These are phyloP conservation scores for Apocrypta bakeri DNA, from an alignment of 1,140 invertebrate species.

Conservation along the genomic window DNA sequence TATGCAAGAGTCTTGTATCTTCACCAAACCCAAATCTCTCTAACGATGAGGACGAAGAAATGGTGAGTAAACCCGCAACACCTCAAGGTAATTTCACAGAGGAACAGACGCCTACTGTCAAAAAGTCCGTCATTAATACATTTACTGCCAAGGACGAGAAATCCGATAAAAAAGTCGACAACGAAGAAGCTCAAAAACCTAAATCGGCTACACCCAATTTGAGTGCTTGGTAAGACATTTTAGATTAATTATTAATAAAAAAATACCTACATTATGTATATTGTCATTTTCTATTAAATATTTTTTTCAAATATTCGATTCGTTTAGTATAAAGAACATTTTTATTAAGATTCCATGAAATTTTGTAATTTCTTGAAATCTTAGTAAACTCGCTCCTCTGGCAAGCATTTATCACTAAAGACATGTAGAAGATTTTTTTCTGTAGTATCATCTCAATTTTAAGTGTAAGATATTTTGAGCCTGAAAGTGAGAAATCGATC, in stretches of 20 bases:
- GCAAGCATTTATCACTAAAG: too few relatives aligned
- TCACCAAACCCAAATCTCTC: conserved; percentile 69
- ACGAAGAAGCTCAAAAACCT: conserved; percentile 65
- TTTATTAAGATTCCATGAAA: too few relatives aligned
- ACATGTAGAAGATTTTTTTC: too few relatives aligned
- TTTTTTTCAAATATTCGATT: too few relatives aligned
- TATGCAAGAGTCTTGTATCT: conserved; percentile 69
- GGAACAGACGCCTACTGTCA: conserved; percentile 51
- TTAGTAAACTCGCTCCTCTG: too few relatives aligned
- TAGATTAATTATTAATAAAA: neutral
- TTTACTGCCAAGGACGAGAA: conserved; percentile 53
- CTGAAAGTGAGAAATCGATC: too few relatives aligned
- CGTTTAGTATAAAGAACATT: too few relatives aligned
- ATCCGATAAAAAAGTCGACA: conserved; percentile 57
- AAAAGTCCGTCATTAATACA: conserved; percentile 32
- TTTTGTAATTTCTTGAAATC: too few relatives aligned
- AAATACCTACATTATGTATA: too few relatives aligned
- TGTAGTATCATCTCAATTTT: too few relatives aligned
- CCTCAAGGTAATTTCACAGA: conserved; percentile 52
- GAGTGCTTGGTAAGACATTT: conserved; percentile 81
- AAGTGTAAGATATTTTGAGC: too few relatives aligned
- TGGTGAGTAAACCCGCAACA: conserved; percentile 23
- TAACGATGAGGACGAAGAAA: conserved; percentile 69
- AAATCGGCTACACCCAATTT: conserved; percentile 85
- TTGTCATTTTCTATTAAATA: too few relatives aligned